Conservation (phyloP, 35 echinoderm and acorn worm genomes). For the Heliocidaris tuberculata region DNA sequence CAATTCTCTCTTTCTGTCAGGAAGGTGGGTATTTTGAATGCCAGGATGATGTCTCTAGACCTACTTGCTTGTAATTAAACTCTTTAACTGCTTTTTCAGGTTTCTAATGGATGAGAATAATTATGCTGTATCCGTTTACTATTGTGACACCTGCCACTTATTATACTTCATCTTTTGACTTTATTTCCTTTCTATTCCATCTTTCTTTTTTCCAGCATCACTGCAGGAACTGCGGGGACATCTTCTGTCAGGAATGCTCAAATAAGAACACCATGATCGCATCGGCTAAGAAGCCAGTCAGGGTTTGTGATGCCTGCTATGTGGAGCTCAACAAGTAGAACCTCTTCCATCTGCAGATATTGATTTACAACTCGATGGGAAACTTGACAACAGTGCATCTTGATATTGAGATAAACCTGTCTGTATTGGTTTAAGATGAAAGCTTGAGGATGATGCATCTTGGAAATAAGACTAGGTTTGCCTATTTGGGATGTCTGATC, state of each 20-base stretch:
- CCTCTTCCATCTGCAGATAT: not conserved
- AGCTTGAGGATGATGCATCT: not conserved
- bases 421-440: not conserved
- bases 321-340: slow-evolving; percentile 71
- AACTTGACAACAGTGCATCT: not conserved
- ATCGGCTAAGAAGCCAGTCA: slow-evolving; percentile 94
- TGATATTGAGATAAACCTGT: not conserved
- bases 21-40: slow-evolving; percentile 63
- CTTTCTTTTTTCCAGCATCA: slow-evolving; percentile 81
- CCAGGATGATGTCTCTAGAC: too few relatives aligned
- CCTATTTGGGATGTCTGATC: not conserved
- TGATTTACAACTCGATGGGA: not conserved
- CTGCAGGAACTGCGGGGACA: slow-evolving; percentile 91
- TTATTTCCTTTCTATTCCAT: not conserved
- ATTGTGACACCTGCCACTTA: too few relatives aligned
- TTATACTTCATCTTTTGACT: not conserved
- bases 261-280: slow-evolving; percentile 78
- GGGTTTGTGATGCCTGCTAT: slow-evolving; percentile 91
- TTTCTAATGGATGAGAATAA: too few relatives aligned
- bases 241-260: slow-evolving; percentile 97
- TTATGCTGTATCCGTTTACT: too few relatives aligned
- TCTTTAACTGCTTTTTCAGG: too few relatives aligned
- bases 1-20: slow-evolving; percentile 79
- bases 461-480: not conserved
- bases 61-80: too few relatives aligned